Evolutionary conservation across 2,888 invertebrate genomes (phyloP).

Genomic region (Eilema sororculum): DNA sequence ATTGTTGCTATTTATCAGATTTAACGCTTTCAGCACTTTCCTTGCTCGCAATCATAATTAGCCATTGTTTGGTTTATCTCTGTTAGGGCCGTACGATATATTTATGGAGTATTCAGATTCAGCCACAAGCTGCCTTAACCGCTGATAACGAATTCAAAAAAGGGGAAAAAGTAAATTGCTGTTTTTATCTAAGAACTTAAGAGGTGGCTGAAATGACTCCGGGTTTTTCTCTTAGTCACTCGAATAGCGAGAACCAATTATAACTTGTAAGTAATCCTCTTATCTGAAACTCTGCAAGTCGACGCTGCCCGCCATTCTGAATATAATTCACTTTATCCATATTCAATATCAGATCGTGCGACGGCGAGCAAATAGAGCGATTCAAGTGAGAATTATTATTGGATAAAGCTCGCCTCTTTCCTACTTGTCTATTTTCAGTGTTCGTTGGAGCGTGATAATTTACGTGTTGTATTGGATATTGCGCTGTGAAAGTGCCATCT

Average conservation of each 20-base stretch:
- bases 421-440: slow-evolving; percentile 80
- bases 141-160: slow-evolving; percentile 43
- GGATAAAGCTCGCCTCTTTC: slow-evolving; percentile 81
- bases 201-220: slow-evolving; percentile 69
- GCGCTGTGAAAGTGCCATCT: slow-evolving; percentile 60
- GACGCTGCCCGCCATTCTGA: slow-evolving; percentile 78
- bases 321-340: slow-evolving; percentile 86
- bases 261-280: slow-evolving; percentile 85
- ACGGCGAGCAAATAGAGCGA: slow-evolving; percentile 84
- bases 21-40: not conserved
- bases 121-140: slow-evolving; percentile 36
- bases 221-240: slow-evolving; percentile 76
- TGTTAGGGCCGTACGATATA: slow-evolving; percentile 36
- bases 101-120: slow-evolving; percentile 22
- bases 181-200: slow-evolving; percentile 66
- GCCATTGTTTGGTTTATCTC: slow-evolving; percentile 35
- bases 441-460: slow-evolving; percentile 75
- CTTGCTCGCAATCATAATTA: slow-evolving; percentile 9
- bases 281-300: slow-evolving; percentile 77
- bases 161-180: slow-evolving; percentile 58
- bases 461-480: slow-evolving; percentile 77
- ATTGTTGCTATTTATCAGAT: not conserved
- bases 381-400: slow-evolving; percentile 86
- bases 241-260: slow-evolving; percentile 83
- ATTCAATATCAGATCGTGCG: slow-evolving; percentile 86